Base-by-base conservation (phyloP, 1,140 invertebrate species). In the Polypedilum pembai region DNA sequence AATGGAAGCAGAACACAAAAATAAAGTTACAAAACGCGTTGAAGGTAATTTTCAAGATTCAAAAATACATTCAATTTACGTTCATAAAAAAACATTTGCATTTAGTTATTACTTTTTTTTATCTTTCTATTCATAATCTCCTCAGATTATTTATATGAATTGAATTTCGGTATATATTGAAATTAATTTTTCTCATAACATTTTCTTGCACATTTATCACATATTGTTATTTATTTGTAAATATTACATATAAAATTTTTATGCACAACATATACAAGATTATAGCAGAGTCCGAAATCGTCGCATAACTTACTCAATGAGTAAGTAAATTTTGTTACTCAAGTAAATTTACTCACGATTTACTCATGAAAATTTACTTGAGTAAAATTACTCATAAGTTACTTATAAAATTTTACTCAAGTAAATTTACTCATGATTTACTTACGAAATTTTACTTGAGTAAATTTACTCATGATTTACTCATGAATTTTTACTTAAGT, bases 101-200 rank as follows among this genome's bases (percentile, higher is more conserved):
- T 56, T 56, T 56, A 33, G 24, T 33, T 33, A 33, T 33, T 10
- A 18, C 20, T 69, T 7, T 69, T 69, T 20, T 69, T 18, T 20
- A 18, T 66, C 8, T 69, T 69, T 10, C 20, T 69, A 20, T 69
- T 21, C 65, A 69, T 69, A 10, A 66, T 2, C 8, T 66, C 17
- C 17, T 69, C 45, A 69, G 65, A 69, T 69, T 69, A 69, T 69
- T 69, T 69, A 21, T 69, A 69, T 18, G 65, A 69, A 21, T 18
- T 69, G 17, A 69, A 69, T 69, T 69, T 69, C 17, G 65, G 65
- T 69, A 21, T 69, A 69, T 18, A 69, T 8, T 20, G n/a, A 4
- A 8, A 69, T 69, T 8, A 18, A 69, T 20, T 69, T 20, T 69
- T 69, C 7, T 20, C 18, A 18, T 69, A 69, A 69, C 20, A 69